A percentile compares a stretch with the other conserved stretches of the same genome.
phyloP scores from a whole-genome alignment of 1,140 invertebrate genomes.

The Pseudomyrmex concolor region DNA sequence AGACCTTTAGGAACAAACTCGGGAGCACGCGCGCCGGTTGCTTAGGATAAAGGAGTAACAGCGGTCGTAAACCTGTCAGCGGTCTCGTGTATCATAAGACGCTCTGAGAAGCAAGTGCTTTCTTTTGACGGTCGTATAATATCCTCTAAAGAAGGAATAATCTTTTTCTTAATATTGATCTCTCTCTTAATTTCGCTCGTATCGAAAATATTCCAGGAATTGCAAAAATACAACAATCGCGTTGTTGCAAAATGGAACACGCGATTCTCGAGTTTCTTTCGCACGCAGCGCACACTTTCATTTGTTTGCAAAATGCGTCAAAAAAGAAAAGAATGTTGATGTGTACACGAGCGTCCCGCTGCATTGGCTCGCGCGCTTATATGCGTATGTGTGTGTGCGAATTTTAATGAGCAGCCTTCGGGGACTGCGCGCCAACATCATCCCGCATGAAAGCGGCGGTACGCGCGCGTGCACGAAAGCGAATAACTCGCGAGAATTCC shows the following conservation, averaged over 20 bases:
- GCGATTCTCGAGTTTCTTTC: constrained; percentile 2
- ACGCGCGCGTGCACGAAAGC: constrained; percentile 40
- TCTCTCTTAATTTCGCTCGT: not conserved
- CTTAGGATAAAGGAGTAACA: constrained; percentile 9
- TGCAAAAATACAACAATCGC: not conserved
- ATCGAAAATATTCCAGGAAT: too few species aligned
- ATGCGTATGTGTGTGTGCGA: not conserved
- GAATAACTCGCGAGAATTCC: constrained; percentile 59
- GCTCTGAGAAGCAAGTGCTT: constrained; percentile 4
- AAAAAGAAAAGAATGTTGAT: constrained; percentile 42
- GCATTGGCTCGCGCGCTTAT: constrained; percentile 11
- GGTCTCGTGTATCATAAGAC: constrained; percentile 22
- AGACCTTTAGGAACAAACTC: constrained; percentile 18
- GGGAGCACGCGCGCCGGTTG: constrained; percentile 22
- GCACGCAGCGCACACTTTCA: not conserved
- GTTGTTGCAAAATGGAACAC: not conserved
- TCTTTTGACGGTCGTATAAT: not conserved
- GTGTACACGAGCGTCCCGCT: not conserved
- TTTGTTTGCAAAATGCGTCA: constrained; percentile 12
- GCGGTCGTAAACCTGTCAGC: constrained; percentile 41
- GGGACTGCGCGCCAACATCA: constrained; percentile 26
- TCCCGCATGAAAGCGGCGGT: constrained; percentile 20
- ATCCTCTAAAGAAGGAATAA: not conserved
- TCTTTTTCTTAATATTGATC: not conserved
- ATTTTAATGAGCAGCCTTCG: constrained; percentile 57